phyloP scores from a whole-genome alignment of 2,113 vertebrate species.

The Solenodon paradoxus region DNA sequence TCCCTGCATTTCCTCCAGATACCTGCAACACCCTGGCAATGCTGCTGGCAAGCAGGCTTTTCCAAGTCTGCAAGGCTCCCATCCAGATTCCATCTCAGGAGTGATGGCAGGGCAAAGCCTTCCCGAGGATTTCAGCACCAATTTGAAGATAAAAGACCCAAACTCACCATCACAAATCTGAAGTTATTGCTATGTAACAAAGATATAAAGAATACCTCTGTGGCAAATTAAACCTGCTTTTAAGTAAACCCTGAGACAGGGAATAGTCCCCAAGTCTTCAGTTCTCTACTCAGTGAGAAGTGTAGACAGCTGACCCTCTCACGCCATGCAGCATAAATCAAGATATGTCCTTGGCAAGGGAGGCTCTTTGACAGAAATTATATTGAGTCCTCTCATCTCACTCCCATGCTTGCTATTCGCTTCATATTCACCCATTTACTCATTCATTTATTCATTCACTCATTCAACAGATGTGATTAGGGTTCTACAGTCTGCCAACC shows the following conservation, averaged over 20 bases:
- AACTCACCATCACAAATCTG: neutral
- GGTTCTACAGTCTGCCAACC: neutral
- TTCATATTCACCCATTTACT: neutral
- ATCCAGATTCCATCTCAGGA: neutral
- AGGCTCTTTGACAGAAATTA: neutral
- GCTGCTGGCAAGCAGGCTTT: neutral
- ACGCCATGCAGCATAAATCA: neutral
- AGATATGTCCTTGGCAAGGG: neutral
- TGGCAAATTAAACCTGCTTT: neutral
- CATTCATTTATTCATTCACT: neutral
- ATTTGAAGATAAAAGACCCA: neutral
- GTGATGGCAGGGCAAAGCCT: neutral
- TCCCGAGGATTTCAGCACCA: neutral
- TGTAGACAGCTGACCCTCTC: neutral
- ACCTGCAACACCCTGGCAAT: neutral
- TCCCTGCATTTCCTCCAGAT: neutral
- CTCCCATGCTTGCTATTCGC: neutral
- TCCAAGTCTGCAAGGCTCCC: neutral
- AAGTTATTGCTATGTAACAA: neutral
- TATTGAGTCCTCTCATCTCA: neutral
- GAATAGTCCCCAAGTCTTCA: neutral
- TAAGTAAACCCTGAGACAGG: slow-evolving; percentile 26
- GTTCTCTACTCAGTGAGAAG: neutral
- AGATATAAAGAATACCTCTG: neutral
- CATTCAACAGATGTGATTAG: neutral